A percentile compares a stretch with the other conserved stretches of the same genome.
These are phyloP conservation scores for Coranthus polyacanthus DNA, from an alignment of 2,797 vertebrate genomes.

Conservation along the genomic window DNA sequence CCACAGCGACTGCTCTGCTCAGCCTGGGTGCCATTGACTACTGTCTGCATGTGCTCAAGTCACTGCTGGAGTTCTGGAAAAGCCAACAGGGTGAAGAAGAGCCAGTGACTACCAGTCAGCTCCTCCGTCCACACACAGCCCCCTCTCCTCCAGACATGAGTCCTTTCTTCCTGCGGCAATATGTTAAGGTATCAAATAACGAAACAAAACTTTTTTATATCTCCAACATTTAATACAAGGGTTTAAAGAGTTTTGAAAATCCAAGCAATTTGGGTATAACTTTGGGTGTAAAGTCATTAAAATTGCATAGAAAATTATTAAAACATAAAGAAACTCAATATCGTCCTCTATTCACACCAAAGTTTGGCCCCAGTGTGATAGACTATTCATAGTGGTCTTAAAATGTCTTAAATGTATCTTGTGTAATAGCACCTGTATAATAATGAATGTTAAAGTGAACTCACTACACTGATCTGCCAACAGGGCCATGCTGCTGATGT, in stretches of 20 bases:
- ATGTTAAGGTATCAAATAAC: slow-evolving; percentile 91
- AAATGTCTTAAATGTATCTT: too few relatives aligned
- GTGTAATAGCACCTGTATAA: too few relatives aligned
- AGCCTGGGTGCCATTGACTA: slow-evolving; percentile 97
- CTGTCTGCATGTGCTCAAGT: slow-evolving; percentile 96
- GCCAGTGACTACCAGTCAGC: slow-evolving; percentile 91
- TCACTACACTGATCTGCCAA: slow-evolving; percentile 13
- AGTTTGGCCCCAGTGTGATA: too few relatives aligned
- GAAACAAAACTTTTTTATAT: background rate
- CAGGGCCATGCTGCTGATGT: slow-evolving; percentile 98
- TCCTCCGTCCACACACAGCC: slow-evolving; percentile 95
- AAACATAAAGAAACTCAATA: too few relatives aligned
- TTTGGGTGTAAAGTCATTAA: too few relatives aligned
- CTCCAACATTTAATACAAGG: too few relatives aligned
- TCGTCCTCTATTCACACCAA: too few relatives aligned
- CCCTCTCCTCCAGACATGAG: slow-evolving; percentile 99
- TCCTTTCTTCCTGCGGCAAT: slow-evolving; percentile 97
- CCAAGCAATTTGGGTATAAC: too few relatives aligned
- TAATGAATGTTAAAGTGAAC: background rate
- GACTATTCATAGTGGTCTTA: too few relatives aligned
- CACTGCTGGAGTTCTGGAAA: slow-evolving; percentile 97
- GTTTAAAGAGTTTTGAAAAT: too few relatives aligned
- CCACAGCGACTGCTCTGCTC: slow-evolving; percentile 94
- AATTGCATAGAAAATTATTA: too few relatives aligned
- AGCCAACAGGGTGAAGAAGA: slow-evolving; percentile 97